Evolutionary conservation across 2,797 vertebrate genomes (phyloP).

Genomic region (Chrosomus eos): DNA sequence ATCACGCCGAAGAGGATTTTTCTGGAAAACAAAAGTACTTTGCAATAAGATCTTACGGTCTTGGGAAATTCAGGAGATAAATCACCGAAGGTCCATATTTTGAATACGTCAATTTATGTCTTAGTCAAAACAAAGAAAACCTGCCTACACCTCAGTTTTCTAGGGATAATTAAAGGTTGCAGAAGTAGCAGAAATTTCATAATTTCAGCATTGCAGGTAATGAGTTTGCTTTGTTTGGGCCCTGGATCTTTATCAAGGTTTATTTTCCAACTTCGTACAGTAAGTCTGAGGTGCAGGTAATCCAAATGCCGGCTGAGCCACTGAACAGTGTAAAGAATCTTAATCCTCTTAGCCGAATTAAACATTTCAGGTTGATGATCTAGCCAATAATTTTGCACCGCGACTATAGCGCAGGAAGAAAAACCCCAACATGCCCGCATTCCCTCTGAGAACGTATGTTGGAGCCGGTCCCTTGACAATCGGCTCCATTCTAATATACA

Average conservation of each 20-base stretch:
- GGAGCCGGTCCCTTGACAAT: conserved; percentile 65
- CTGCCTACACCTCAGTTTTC: conserved; percentile 75
- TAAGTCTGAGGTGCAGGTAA: conserved; percentile 66
- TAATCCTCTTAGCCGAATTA: conserved; percentile 75
- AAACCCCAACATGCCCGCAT: neutral
- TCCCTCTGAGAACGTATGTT: conserved; percentile 60
- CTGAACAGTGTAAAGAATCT: conserved; percentile 71
- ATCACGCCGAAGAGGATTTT: conserved; percentile 71
- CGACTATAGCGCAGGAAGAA: conserved; percentile 60
- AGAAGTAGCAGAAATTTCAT: conserved; percentile 66
- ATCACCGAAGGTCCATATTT: conserved; percentile 71
- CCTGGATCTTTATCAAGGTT: conserved; percentile 72
- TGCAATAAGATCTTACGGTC: conserved; percentile 72
- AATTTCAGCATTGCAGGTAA: conserved; percentile 63
- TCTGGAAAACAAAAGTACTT: conserved; percentile 73
- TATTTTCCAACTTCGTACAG: conserved; percentile 72
- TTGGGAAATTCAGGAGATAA: conserved; percentile 72
- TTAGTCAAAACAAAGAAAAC: conserved; percentile 68
- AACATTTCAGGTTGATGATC: conserved; percentile 73
- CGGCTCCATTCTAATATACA: conserved; percentile 67
- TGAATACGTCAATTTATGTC: conserved; percentile 68
- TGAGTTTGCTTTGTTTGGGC: conserved; percentile 71
- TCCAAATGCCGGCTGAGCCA: conserved; percentile 73
- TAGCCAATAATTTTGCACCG: conserved; percentile 68
- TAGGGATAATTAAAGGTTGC: conserved; percentile 75